Percentiles rank a stretch among this genome's conserved stretches.
phyloP scores from a whole-genome alignment of 2,888 invertebrate genomes.

The Terebella lapidaria region DNA sequence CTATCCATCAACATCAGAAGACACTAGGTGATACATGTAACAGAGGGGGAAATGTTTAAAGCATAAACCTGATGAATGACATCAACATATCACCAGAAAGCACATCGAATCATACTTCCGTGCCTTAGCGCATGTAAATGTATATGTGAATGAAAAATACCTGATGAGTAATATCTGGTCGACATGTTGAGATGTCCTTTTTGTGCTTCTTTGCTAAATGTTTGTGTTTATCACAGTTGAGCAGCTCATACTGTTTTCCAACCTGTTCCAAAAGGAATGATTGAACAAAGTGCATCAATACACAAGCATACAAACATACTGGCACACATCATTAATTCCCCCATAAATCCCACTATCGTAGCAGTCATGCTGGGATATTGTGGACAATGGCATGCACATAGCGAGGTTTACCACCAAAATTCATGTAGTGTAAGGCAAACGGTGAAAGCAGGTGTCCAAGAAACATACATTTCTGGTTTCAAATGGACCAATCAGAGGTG shows the following conservation, averaged over 20 bases:
- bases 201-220: conserved; percentile 78
- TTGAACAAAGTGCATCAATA: too few species aligned
- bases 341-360: background rate
- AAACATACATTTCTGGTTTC: too few species aligned
- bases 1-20: conserved; percentile 96
- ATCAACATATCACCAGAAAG: too few species aligned
- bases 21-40: conserved; percentile 65
- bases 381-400: conserved; percentile 12
- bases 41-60: background rate
- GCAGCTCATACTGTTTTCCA: conserved; percentile 79
- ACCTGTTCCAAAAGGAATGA: conserved; percentile 60
- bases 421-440: too few species aligned
- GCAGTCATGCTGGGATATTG: background rate
- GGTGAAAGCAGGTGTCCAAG: too few species aligned
- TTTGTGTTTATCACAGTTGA: conserved; percentile 91
- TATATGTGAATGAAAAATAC: too few species aligned
- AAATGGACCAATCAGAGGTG: too few species aligned
- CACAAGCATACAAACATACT: background rate
- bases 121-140: too few species aligned
- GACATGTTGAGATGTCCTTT: conserved; percentile 73
- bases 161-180: conserved; percentile 97
- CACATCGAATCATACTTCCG: too few species aligned
- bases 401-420: too few species aligned
- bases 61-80: background rate
- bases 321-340: background rate